These are phyloP conservation scores for Meteorus sp. DNA, from an alignment of 1,140 invertebrate genomes.

Conservation along the genomic window DNA sequence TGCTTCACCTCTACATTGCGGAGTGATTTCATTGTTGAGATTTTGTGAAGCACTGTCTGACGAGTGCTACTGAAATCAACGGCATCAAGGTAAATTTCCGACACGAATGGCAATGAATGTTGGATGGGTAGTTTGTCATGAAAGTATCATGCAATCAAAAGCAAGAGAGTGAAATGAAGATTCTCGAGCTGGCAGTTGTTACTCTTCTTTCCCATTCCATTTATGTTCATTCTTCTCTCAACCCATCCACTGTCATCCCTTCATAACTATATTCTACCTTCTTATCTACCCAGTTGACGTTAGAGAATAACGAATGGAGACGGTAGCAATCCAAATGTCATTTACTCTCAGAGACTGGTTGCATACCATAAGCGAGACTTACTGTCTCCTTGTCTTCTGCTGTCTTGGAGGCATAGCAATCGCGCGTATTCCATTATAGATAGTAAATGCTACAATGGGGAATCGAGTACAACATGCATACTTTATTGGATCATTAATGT, in stretches of 20 bases:
- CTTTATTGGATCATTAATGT: conserved; percentile 27
- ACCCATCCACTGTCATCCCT: too few relatives aligned
- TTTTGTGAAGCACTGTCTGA: background rate
- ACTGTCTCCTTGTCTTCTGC: background rate
- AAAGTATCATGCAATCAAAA: conserved; percentile 22
- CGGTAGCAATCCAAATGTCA: conserved; percentile 12
- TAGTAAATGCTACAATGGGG: conserved; percentile 2
- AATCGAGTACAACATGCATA: conserved; percentile 12
- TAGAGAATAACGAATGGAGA: too few relatives aligned
- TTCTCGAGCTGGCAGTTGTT: background rate
- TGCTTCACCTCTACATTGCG: too few relatives aligned
- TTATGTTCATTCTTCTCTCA: too few relatives aligned
- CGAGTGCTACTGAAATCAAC: background rate
- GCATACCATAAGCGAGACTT: too few relatives aligned
- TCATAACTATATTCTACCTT: too few relatives aligned
- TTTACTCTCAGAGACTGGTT: conserved; percentile 11
- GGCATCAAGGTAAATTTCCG: conserved; percentile 1
- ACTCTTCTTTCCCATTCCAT: background rate
- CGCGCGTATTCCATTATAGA: conserved; percentile 15
- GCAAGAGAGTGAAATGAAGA: background rate
- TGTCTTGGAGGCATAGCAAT: background rate
- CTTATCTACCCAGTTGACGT: background rate
- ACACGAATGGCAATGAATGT: background rate
- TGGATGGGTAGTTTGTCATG: conserved; percentile 10
- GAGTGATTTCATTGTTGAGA: too few relatives aligned